These are phyloP conservation scores for Neodiprion fabricii DNA, from an alignment of 1,140 invertebrate species.

Conservation along the genomic window DNA sequence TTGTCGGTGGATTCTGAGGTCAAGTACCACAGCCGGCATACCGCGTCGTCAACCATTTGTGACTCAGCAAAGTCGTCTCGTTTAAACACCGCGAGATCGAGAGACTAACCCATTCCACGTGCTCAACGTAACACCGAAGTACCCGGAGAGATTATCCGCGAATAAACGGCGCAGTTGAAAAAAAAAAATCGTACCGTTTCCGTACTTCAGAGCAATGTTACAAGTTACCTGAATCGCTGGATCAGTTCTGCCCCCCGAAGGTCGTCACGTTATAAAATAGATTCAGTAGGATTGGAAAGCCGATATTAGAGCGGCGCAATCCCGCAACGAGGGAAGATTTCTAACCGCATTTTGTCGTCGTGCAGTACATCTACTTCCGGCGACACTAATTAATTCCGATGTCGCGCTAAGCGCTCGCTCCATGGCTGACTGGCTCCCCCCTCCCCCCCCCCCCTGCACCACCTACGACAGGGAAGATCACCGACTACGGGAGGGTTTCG, in stretches of 20 bases:
- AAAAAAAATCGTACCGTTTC: no score
- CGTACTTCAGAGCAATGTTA: no score
- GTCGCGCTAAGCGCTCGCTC: background rate
- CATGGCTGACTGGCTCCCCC: no score
- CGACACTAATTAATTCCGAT: conserved; percentile 4
- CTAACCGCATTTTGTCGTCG: background rate
- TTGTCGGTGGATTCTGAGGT: background rate
- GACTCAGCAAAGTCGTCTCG: background rate
- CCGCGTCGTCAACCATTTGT: background rate
- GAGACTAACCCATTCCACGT: background rate
- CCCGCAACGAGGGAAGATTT: background rate
- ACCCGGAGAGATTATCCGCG: background rate
- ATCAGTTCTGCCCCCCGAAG: no score
- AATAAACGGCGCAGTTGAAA: no score
- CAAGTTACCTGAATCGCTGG: no score
- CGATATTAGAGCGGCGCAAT: background rate
- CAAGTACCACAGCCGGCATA: background rate
- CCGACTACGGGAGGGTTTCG: background rate
- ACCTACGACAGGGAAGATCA: background rate
- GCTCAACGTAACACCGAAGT: background rate
- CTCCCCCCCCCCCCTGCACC: background rate
- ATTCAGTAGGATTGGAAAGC: background rate
- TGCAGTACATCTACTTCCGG: conserved; percentile 2
- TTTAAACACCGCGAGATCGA: background rate
- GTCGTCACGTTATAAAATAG: no score